Conservation (phyloP, 2,888 invertebrate genomes). For the Drosophila tripunctata region DNA sequence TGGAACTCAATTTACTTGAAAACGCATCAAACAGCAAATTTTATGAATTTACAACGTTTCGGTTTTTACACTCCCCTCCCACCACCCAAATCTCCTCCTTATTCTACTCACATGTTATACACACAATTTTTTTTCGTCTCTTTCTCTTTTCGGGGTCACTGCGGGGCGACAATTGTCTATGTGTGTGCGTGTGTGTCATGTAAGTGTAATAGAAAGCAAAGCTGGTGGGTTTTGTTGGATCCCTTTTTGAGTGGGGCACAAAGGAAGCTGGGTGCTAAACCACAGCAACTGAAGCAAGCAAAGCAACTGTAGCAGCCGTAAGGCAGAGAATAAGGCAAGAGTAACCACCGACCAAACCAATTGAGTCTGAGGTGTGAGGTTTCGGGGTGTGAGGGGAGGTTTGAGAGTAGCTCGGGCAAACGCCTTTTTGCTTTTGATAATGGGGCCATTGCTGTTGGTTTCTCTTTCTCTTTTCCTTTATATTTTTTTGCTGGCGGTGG, state of each 20-base stretch:
- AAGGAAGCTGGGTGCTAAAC: constrained; percentile 61
- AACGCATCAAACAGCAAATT: constrained; percentile 81
- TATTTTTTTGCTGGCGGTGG: constrained; percentile 41
- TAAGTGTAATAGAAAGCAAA: constrained; percentile 78
- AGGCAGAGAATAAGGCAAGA: constrained; percentile 76
- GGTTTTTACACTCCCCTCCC: constrained; percentile 41
- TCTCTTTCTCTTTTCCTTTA: too few species aligned
- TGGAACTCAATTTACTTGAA: constrained; percentile 80
- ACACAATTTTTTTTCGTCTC: constrained; percentile 29
- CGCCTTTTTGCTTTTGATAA: constrained; percentile 73
- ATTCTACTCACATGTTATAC: constrained; percentile 20
- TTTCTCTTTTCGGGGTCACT: constrained; percentile 57
- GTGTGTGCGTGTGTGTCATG: constrained; percentile 64
- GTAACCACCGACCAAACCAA: constrained; percentile 73
- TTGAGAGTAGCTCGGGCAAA: constrained; percentile 50
- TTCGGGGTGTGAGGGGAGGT: constrained; percentile 54
- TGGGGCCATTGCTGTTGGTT: constrained; percentile 55
- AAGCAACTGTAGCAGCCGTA: constrained; percentile 50
- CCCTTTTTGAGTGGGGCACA: constrained; percentile 36
- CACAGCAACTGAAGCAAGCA: constrained; percentile 37
- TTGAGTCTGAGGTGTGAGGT: constrained; percentile 70
- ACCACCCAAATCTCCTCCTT: neutral
- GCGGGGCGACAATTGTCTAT: constrained; percentile 72
- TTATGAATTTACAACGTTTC: constrained; percentile 80
- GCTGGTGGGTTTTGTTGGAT: constrained; percentile 61